Conservation (phyloP, 53 echinoderm and acorn worm species). For the Echinarachnius parma region DNA sequence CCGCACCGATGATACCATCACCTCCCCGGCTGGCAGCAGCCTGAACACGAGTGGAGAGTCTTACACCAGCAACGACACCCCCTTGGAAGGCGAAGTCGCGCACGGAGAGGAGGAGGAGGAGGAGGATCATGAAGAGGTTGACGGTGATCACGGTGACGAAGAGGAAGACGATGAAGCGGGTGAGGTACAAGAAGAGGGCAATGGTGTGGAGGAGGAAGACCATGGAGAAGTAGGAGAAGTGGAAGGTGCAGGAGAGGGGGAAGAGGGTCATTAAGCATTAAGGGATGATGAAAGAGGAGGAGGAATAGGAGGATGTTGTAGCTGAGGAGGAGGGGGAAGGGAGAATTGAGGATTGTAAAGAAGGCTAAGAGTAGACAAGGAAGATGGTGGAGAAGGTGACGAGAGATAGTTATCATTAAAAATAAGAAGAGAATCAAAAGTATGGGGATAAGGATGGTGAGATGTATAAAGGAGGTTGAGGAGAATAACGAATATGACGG, state of each 20-base stretch:
- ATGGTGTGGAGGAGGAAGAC: not conserved
- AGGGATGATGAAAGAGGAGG: not conserved
- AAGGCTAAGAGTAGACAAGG: not conserved
- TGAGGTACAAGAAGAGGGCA: not conserved
- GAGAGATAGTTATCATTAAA: no score
- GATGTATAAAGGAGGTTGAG: not conserved
- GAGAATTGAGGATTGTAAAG: not conserved
- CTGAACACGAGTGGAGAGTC: conserved; percentile 58
- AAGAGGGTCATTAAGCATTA: not conserved
- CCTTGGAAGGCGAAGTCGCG: conserved; percentile 47
- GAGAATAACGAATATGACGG: no score
- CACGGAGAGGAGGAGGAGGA: conserved; percentile 41
- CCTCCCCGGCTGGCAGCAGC: conserved; percentile 36
- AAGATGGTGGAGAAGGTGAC: not conserved
- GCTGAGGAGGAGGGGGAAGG: not conserved
- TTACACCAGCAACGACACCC: conserved; percentile 44
- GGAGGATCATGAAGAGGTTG: conserved; percentile 11
- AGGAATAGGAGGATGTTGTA: not conserved
- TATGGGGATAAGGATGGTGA: not conserved
- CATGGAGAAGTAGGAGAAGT: not conserved
- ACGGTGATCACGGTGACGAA: not conserved
- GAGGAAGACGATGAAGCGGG: conserved; percentile 21
- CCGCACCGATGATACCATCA: conserved; percentile 51
- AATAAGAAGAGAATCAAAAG: not conserved
- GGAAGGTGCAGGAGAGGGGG: not conserved